Base-by-base conservation (phyloP, 2,888 invertebrate species). In the Clusia tigrina region DNA sequence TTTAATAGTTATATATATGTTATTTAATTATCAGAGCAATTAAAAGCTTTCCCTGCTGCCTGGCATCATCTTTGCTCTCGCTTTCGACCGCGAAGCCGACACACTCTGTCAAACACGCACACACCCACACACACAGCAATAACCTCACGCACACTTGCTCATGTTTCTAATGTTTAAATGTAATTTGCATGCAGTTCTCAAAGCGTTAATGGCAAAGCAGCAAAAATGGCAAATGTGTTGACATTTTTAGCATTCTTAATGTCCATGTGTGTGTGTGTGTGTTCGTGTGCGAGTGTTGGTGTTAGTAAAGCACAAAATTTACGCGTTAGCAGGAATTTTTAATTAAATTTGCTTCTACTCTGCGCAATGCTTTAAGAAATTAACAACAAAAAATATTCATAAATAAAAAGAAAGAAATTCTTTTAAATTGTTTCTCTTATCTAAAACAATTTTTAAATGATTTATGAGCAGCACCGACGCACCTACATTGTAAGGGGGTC, bases 11-110 rank as follows among this genome's bases (percentile, higher is more conserved):
- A 26, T 53, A 56, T 72, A 60, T 67, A 72, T 69, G 69, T 72
- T 67, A 74, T 74, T 74, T 74, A 74, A 74, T 74, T 74, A 74
- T 76, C 76, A 76, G 76, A 74, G 74, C 76, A 74, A 74, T 74
- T 74, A 74, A 74, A 76, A n/a, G n/a, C 74, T 74, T 65, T 64
- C 65, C 69, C 64, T 48, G 37, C 22, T 51, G 15, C 1, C 3
- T n/a, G 20, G 18, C 58, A 32, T 20, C n/a, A 22, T 25, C 51
- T n/a, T 10, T 37, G 18, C 37, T 20, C 55, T 17, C 55, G n/a
- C n/a, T n/a, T n/a, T n/a, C n/a, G n/a, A n/a, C n/a, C n/a, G n/a
- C n/a, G n/a, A n/a, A n/a, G n/a, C n/a, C n/a, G n/a, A n/a, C n/a
- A n/a, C n/a, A n/a, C n/a, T n/a, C n/a, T n/a, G n/a, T n/a, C n/a